phyloP scores from a whole-genome alignment of 92 coral and sea anemone species.

The Hydrozoanthus gracilis region DNA sequence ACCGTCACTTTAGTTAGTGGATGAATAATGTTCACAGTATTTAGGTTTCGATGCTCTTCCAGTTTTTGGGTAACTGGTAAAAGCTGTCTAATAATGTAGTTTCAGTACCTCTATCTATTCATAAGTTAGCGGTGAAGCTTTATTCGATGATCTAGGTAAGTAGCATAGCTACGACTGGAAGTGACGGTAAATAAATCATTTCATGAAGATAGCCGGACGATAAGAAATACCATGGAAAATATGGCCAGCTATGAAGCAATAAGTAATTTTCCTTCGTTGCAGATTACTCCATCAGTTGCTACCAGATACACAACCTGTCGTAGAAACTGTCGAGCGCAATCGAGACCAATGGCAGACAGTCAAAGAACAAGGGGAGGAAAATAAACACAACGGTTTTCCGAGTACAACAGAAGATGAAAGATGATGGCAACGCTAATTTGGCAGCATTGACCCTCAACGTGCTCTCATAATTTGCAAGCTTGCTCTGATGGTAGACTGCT shows the following conservation, averaged over 20 bases:
- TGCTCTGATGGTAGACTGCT: background rate
- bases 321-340: background rate
- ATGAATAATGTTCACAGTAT: too few relatives aligned
- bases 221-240: background rate
- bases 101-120: too few relatives aligned
- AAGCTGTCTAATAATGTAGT: too few relatives aligned
- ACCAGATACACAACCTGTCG: conserved; percentile 10
- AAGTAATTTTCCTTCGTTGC: background rate
- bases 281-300: conserved; percentile 26
- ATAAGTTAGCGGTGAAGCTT: too few relatives aligned
- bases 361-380: background rate
- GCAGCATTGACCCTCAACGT: background rate
- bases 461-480: background rate
- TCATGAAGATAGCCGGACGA: background rate
- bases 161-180: too few relatives aligned
- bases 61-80: too few relatives aligned
- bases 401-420: background rate
- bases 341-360: conserved; percentile 25
- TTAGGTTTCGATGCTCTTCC: too few relatives aligned
- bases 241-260: background rate
- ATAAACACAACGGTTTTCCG: background rate
- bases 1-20: too few relatives aligned
- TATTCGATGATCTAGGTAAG: too few relatives aligned
- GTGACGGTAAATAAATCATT: background rate
- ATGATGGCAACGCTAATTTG: background rate